Percentiles rank a stretch among this genome's conserved stretches.
Evolutionary conservation across 2,113 vertebrate genomes (phyloP).

Genomic region (Tyto alba): DNA sequence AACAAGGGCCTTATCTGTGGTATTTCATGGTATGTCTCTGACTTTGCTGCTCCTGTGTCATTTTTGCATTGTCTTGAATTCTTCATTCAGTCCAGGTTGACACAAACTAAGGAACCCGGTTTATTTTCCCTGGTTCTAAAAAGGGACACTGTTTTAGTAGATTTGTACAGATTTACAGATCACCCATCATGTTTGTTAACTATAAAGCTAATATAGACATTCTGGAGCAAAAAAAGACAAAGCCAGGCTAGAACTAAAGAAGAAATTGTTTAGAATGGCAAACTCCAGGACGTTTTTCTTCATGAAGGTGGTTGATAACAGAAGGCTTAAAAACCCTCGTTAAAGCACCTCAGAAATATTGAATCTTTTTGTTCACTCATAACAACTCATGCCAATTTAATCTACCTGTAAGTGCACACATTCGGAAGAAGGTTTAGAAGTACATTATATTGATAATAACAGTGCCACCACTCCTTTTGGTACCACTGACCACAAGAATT

Average conservation of each 20-base stretch:
- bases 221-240: background rate
- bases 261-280: background rate
- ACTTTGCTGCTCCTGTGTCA: background rate
- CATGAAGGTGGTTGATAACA: background rate
- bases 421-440: background rate
- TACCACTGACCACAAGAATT: background rate
- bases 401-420: background rate
- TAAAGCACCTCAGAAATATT: background rate
- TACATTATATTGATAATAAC: background rate
- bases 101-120: background rate
- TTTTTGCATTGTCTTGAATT: background rate
- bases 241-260: background rate
- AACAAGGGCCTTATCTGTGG: background rate
- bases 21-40: background rate
- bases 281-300: background rate
- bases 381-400: background rate
- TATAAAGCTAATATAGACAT: background rate
- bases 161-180: background rate
- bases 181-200: background rate
- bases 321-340: background rate
- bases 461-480: background rate
- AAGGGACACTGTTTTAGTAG: background rate
- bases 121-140: background rate
- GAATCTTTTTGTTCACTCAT: background rate
- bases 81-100: background rate